Evolutionary conservation across 2,113 vertebrate species (phyloP), one percentile per base, ranked within the genome.

Genomic region (Pseudolaguvia tuberculata): DNA sequence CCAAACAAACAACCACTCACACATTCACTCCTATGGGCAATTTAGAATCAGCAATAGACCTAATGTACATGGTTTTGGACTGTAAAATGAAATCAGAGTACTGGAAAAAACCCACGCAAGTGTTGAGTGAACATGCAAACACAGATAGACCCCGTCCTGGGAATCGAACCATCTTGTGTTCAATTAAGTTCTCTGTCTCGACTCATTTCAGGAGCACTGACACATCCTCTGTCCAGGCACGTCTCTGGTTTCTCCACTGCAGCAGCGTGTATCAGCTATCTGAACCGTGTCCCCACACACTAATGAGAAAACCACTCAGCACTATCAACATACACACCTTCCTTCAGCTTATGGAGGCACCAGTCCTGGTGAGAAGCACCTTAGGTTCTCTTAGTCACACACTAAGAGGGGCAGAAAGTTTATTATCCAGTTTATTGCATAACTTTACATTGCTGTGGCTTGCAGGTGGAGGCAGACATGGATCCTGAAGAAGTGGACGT

Each of bases 321-420:
- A 90, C 92, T 17, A 86, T 98, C 77, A 92, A 84, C 86, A 91
- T 97, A 68, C 91, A 98, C 87, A 85, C 86, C 27, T 96, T 96
- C 86, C 89, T 99, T 78, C 95, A 96, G 85, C 90, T 93, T 63
- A 94, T 97, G 94, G 92, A 91, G 27, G 91, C 93, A 35, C 94
- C 95, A 0, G 80, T 96, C 1, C 85, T 98, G 93, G 97, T 97
- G 70, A 83, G 79, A 18, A 4, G 7, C 17, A 4, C n/a, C 39
- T 25, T 13, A 23, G 9, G 10, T 29, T 20, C 23, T 50, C 45
- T 12, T 12, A 9, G 3, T 47, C 39, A 47, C 18, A 29, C 45
- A 18, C 63, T 10, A 23, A n/a, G n/a, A n/a, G n/a, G n/a, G n/a
- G 1, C 12, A 45, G n/a, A 13, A 50, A 35, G 25, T 47, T 48